Conservation (phyloP, 2,113 vertebrate genomes). For the Polypterus bichir region DNA sequence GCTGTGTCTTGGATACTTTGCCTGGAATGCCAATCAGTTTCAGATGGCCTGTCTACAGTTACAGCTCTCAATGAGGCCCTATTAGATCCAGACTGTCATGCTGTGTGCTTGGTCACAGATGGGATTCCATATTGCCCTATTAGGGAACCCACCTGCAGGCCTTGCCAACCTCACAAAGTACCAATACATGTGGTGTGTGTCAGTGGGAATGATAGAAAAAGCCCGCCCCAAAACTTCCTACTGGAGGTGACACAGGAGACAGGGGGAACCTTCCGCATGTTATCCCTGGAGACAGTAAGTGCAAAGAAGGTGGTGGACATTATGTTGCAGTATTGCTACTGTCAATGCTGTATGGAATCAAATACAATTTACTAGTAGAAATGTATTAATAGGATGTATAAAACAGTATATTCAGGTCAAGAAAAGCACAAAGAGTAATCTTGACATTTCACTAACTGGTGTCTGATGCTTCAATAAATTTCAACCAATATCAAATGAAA, state of each 20-base stretch:
- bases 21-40: not conserved
- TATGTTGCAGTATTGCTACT: not conserved
- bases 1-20: conserved; percentile 14
- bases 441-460: too few species aligned
- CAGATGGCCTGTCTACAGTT: not conserved
- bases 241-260: not conserved
- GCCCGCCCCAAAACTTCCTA: not conserved
- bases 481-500: too few species aligned
- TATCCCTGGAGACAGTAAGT: not conserved
- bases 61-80: not conserved
- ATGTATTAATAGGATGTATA: too few species aligned
- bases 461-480: too few species aligned
- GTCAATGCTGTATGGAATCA: not conserved
- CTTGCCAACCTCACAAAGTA: not conserved
- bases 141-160: not conserved
- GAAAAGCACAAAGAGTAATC: too few species aligned
- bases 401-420: too few species aligned
- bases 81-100: conserved; percentile 1
- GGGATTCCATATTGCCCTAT: not conserved
- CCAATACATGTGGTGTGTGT: not conserved
- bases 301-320: conserved; percentile 3
- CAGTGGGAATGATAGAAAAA: not conserved
- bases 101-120: not conserved
- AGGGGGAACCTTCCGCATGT: conserved; percentile 14
- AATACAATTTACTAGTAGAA: not conserved